Percentiles rank a stretch among this genome's conserved stretches.
Evolutionary conservation across 2,888 invertebrate species (phyloP).

Genomic region (Metallyticus violacea): DNA sequence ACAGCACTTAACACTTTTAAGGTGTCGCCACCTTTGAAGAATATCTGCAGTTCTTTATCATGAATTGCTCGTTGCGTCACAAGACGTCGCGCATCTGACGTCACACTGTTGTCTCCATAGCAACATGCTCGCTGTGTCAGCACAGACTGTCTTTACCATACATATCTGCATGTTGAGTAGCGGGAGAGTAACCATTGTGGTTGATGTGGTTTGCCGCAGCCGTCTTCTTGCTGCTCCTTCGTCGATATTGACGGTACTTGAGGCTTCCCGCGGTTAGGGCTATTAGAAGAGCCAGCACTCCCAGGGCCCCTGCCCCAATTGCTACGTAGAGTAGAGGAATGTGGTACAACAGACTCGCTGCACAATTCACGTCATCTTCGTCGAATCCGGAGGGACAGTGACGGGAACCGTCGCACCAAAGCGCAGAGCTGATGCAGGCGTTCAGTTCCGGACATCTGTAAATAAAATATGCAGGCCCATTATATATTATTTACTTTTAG

Average conservation of each 20-base stretch:
- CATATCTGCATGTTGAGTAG: constrained; percentile 44
- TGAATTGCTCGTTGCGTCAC: no score
- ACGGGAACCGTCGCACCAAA: constrained; percentile 77
- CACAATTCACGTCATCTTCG: constrained; percentile 74
- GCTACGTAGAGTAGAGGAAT: constrained; percentile 66
- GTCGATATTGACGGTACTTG: constrained; percentile 32
- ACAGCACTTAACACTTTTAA: not conserved
- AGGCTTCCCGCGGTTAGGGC: constrained; percentile 57
- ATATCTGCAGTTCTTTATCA: no score
- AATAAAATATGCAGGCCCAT: no score
- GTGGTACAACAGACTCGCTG: constrained; percentile 57
- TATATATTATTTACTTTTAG: no score
- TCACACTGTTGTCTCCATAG: constrained; percentile 39
- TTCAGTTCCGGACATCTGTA: constrained; percentile 74
- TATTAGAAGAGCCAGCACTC: constrained; percentile 58
- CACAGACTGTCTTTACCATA: constrained; percentile 70
- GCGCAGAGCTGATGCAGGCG: constrained; percentile 71
- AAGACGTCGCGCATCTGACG: no score
- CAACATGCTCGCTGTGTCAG: constrained; percentile 54
- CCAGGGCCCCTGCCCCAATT: constrained; percentile 59
- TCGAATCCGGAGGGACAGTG: constrained; percentile 82
- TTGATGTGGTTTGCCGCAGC: constrained; percentile 51
- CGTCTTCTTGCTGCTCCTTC: constrained; percentile 28
- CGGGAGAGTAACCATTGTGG: constrained; percentile 41
- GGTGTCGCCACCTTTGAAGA: no score